These are phyloP conservation scores for Decapterus maruadsi DNA, from an alignment of 2,797 vertebrate species.

Conservation along the genomic window DNA sequence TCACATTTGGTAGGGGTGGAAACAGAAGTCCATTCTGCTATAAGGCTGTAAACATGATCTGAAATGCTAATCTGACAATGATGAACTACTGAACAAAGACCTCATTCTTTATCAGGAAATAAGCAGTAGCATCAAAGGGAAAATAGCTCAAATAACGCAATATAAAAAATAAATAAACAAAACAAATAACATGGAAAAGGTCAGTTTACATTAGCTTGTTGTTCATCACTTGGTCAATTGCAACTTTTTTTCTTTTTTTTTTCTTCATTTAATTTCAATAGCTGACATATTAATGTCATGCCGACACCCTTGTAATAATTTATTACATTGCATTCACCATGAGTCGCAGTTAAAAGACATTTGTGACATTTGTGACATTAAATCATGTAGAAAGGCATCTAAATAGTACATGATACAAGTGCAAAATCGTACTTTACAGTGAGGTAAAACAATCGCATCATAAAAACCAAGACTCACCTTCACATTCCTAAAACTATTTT, in stretches of 20 bases:
- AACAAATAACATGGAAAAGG: conserved; percentile 50
- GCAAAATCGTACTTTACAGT: conserved; percentile 81
- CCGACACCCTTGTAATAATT: conserved; percentile 36
- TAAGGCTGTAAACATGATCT: conserved; percentile 73
- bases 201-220: conserved; percentile 46
- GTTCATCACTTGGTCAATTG: conserved; percentile 50
- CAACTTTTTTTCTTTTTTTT: conserved; percentile 27
- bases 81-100: conserved; percentile 45
- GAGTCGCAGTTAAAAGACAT: conserved; percentile 67
- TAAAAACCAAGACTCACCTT: conserved; percentile 67
- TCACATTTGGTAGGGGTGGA: conserved; percentile 76
- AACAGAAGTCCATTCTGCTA: conserved; percentile 62
- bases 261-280: neutral
- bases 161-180: conserved; percentile 61
- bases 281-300: conserved; percentile 43
- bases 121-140: conserved; percentile 27
- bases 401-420: conserved; percentile 82
- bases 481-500: conserved; percentile 59
- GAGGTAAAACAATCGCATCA: conserved; percentile 77
- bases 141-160: conserved; percentile 42
- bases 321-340: conserved; percentile 51
- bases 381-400: conserved; percentile 81
- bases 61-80: conserved; percentile 41
- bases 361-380: conserved; percentile 65
- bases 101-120: conserved; percentile 26